Percentiles rank a stretch among this genome's conserved stretches.
phyloP scores from a whole-genome alignment of 2,113 vertebrate species.

The Hippocampus zosterae region DNA sequence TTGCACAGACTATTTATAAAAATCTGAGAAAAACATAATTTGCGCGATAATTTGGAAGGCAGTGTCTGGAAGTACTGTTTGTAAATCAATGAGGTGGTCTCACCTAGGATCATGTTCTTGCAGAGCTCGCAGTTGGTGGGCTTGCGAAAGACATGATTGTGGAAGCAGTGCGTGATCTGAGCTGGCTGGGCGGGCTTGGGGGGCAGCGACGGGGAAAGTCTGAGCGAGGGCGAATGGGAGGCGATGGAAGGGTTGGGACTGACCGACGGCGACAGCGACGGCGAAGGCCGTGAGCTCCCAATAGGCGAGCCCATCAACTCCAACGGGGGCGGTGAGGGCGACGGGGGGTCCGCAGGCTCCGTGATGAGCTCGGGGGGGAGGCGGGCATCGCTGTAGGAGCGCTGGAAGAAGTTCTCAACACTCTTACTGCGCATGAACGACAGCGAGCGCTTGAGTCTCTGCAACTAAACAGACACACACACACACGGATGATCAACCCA shows the following conservation, averaged over 20 bases:
- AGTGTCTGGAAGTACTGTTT: no score
- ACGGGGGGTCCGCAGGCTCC: slow-evolving; percentile 73
- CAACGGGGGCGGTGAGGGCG: slow-evolving; percentile 72
- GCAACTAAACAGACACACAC: slow-evolving; percentile 68
- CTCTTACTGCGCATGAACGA: slow-evolving; percentile 91
- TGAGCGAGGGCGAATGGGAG: slow-evolving; percentile 71
- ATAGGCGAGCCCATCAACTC: slow-evolving; percentile 68
- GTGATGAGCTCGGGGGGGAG: slow-evolving; percentile 78
- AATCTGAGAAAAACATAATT: no score
- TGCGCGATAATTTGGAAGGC: no score
- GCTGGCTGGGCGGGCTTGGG: slow-evolving; percentile 57
- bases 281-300: slow-evolving; percentile 52
- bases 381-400: slow-evolving; percentile 80
- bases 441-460: slow-evolving; percentile 83
- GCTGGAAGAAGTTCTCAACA: slow-evolving; percentile 87
- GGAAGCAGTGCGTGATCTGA: slow-evolving; percentile 80
- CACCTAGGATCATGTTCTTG: slow-evolving; percentile 87
- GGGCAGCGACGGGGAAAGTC: slow-evolving; percentile 60
- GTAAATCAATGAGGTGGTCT: slow-evolving; percentile 31
- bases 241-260: slow-evolving; percentile 66
- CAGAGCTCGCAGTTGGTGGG: slow-evolving; percentile 86
- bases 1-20: no score
- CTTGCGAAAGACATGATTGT: slow-evolving; percentile 85
- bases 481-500: not conserved
- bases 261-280: slow-evolving; percentile 59